Base-by-base conservation (phyloP, 2,888 invertebrate species). In the Pterostichus madidus region DNA sequence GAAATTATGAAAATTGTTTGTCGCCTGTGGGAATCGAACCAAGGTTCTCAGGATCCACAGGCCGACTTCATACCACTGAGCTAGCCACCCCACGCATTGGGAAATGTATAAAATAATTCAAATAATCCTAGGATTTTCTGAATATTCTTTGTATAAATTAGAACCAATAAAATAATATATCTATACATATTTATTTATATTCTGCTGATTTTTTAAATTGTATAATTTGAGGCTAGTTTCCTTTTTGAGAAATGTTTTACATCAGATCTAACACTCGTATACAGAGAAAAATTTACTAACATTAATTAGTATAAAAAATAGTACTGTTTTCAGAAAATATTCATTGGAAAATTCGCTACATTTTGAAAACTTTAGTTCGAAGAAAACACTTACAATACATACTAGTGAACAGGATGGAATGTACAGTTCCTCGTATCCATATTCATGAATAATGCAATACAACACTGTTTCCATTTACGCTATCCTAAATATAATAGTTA, bases 251-350 rank as follows among this genome's bases (percentile, higher is more conserved):
- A 77, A 15, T 31, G 52, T 75, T 75, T 52, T 75, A 75, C 44
- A 73, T 75, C n/a, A 52, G 52, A 75, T 75, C 71, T 56, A 81
- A 75, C 32, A 81, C 59, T 81, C 81, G 81, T 81, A 81, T 75
- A 81, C 81, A 75, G 75, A 75, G 81, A 81, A 75, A 81, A 75
- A 10, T 71, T 75, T 49, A 35, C 71, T 73, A 81, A 59, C 73
- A 81, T 56, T 75, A 46, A 24, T 24, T 24, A 75, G 81, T 81
- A 81, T 81, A 81, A 81, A 81, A 81, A 81, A 81, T 81, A 81
- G 75, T 81, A 81, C 56, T 71, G 73, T 75, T 75, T 46, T 81
- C 81, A 59, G 81, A 81, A 81, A 81, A 81, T 81, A 81, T 81
- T 31, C 80, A 80, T 68, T 73, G 39, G 35, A 73, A 49, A 81